Base-by-base conservation (phyloP, 2,113 vertebrate species). In the Theristicus caerulescens region DNA sequence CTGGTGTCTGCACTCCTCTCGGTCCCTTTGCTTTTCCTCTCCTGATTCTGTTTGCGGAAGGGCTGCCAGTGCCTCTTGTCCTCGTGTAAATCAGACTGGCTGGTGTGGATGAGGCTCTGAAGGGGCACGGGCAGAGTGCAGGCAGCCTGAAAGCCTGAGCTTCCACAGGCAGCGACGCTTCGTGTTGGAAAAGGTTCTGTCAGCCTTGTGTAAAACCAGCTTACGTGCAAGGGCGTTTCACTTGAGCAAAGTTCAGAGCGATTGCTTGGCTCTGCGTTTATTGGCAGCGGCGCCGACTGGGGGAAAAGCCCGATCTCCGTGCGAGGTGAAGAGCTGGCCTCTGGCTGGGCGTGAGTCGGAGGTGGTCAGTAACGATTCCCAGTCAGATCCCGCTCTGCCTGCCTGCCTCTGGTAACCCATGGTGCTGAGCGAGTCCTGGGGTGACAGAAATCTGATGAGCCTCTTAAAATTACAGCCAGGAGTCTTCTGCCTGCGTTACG, bases 181-280 rank as follows among this genome's bases (percentile, higher is more conserved):
- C 2, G 8, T 47, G 82, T 10, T 64, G 65, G 7, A 1, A 82
- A 26, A 0, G 0, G 25, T 58, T 47, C 71, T 11, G 42, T 32
- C 69, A 6, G 24, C 46, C 51, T 34, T 0, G 2, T 2, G 6
- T 26, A 16, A 42, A 29, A 6, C 20, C 65, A 11, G 80, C 61
- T 31, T 0, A 5, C 1, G 1, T 0, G 9, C 1, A 4, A 25
- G 62, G 59, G 54, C 5, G 3, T 19, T 38, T 10, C 12, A 0
- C 7, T 2, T 5, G 82, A 42, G 90, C 58, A 7, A 3, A 24
- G 88, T 7, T 31, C 74, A 12, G 70, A 14, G 52, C 0, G 8
- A 10, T 3, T 4, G 29, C 38, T 31, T 3, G 2, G 54, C 73
- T 59, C 17, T 8, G 64, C 31, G 0, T 29, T 25, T 18, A 14